Evolutionary conservation across 2,113 vertebrate species (phyloP).

Genomic region (Falco punctatus): DNA sequence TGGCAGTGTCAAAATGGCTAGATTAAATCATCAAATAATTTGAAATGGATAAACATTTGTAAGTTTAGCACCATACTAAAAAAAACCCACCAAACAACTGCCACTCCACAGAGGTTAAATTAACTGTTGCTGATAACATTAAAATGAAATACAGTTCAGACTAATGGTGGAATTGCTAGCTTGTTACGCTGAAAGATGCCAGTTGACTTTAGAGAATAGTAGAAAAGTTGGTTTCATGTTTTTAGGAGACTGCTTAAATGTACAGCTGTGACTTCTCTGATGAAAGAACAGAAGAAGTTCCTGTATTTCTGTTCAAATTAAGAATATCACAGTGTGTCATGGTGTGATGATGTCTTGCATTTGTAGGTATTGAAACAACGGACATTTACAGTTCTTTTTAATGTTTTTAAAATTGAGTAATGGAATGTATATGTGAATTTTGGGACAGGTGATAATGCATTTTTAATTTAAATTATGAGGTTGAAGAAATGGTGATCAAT

Average conservation of each 20-base stretch:
- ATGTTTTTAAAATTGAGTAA: neutral
- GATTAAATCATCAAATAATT: neutral
- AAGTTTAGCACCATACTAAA: neutral
- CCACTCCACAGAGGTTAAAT: neutral
- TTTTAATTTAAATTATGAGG: neutral
- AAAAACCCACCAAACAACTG: fast-evolving
- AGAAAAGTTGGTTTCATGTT: neutral
- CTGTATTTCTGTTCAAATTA: neutral
- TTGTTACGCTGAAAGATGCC: neutral
- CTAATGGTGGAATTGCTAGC: neutral
- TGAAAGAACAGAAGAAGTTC: neutral
- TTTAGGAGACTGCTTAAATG: neutral
- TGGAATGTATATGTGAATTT: neutral
- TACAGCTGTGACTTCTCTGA: neutral
- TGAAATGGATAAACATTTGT: neutral
- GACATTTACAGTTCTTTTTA: neutral
- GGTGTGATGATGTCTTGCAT: neutral
- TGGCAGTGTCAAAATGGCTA: neutral
- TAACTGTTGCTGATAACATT: neutral
- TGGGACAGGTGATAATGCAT: neutral
- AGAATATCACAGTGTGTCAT: fast-evolving
- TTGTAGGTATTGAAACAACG: neutral
- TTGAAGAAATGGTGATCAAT: neutral
- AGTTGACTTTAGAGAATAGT: neutral
- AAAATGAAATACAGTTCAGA: neutral